A percentile compares a stretch with the other conserved stretches of the same genome.
phyloP scores from a whole-genome alignment of 1,140 invertebrate genomes.

The Anoplolepis gracilipes region DNA sequence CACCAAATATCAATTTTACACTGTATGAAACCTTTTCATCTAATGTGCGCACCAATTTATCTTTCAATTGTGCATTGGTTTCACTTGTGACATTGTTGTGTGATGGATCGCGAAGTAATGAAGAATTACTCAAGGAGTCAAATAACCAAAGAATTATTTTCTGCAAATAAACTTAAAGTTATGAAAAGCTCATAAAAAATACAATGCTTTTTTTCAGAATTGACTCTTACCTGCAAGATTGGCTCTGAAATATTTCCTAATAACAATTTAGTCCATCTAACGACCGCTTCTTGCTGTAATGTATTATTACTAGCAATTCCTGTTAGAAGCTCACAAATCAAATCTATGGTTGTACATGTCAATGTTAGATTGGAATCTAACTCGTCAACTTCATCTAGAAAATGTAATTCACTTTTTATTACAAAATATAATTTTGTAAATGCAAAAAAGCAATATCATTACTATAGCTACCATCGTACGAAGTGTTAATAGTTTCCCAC shows the following conservation, averaged over 20 bases:
- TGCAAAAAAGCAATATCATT: background rate
- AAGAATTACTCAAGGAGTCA: slow-evolving; percentile 54
- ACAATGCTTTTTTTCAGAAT: background rate
- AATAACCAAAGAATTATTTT: slow-evolving; percentile 63
- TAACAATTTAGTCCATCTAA: slow-evolving; percentile 81
- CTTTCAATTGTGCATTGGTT: slow-evolving; percentile 40
- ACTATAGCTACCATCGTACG: slow-evolving; percentile 77
- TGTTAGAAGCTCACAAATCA: slow-evolving; percentile 80
- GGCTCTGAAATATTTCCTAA: slow-evolving; percentile 81
- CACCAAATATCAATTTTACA: slow-evolving; percentile 74
- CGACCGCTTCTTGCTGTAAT: slow-evolving; percentile 81
- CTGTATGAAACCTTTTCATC: slow-evolving; percentile 63
- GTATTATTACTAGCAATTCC: slow-evolving; percentile 80
- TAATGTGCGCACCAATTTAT: slow-evolving; percentile 68
- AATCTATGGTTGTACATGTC: slow-evolving; percentile 79
- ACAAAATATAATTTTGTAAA: background rate
- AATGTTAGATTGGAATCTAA: slow-evolving; percentile 80
- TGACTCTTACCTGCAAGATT: slow-evolving; percentile 75
- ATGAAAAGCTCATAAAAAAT: slow-evolving; percentile 28
- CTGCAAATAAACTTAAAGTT: slow-evolving; percentile 65
- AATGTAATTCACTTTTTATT: slow-evolving; percentile 31
- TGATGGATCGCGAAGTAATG: slow-evolving; percentile 50
- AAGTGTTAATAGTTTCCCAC: slow-evolving; percentile 80
- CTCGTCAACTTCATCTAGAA: slow-evolving; percentile 81
- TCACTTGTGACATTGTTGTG: slow-evolving; percentile 59